A percentile compares a stretch with the other conserved stretches of the same genome.
Evolutionary conservation across 1,140 invertebrate species (phyloP).

Genomic region (Tenebrio molitor): DNA sequence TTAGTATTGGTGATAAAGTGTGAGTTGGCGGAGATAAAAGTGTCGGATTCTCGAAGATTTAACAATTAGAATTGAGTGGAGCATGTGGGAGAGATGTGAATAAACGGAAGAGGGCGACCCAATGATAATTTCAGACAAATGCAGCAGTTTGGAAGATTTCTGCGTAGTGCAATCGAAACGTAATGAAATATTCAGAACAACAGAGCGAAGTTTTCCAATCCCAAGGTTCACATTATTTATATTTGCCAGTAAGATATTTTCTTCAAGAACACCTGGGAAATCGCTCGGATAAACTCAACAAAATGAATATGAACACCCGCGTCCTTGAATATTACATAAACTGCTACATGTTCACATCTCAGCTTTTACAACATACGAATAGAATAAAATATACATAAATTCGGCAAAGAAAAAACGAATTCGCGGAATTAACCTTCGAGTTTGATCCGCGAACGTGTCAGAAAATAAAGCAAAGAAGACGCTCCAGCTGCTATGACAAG

Average conservation of each 20-base stretch:
- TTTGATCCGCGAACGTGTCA: not conserved
- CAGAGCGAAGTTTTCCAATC: constrained; percentile 40
- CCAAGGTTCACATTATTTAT: constrained; percentile 47
- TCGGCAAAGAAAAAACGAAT: not conserved
- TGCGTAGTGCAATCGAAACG: constrained; percentile 36
- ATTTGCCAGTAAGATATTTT: constrained; percentile 45
- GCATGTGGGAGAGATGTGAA: not conserved
- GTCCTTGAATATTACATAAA: constrained; percentile 36
- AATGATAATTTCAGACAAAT: constrained; percentile 36
- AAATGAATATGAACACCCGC: constrained; percentile 48
- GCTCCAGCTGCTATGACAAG: not conserved
- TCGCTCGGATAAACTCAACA: constrained; percentile 48
- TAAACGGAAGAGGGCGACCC: not conserved
- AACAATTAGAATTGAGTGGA: too few species aligned
- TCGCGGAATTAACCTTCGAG: not conserved
- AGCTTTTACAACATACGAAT: constrained; percentile 9
- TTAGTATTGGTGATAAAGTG: too few species aligned
- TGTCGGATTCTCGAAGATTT: too few species aligned
- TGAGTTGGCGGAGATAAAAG: too few species aligned
- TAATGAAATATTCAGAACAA: constrained; percentile 46
- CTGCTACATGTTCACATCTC: constrained; percentile 20
- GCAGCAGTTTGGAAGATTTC: constrained; percentile 44
- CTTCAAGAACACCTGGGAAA: constrained; percentile 49
- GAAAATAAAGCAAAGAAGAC: not conserved
- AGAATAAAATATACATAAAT: constrained; percentile 17